Evolutionary conservation across 2,113 vertebrate genomes (phyloP), one percentile per base, ranked within the genome.

Genomic region (Lagenorhynchus albirostris): DNA sequence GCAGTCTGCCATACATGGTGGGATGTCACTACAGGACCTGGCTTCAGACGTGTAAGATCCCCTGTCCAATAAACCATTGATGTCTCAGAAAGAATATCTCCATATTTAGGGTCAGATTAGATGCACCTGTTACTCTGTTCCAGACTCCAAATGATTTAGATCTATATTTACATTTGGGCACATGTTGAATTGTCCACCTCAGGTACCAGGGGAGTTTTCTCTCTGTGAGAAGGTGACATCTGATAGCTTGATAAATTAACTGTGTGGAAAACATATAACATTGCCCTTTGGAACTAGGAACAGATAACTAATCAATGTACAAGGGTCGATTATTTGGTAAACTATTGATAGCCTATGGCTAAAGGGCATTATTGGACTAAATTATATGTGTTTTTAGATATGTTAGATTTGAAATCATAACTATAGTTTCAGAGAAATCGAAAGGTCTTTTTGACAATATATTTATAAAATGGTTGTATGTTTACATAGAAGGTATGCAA

Each of bases 371-470:
- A 73, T 18, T 44, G 50, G 60, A 29, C 47, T 97, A 86, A 93
- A 93, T 97, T 94, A 79, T 82, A 94, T 62, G 47, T 36, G 41
- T 88, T 88, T 89, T 41, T 89, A 85, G 79, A 86, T 67, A 41
- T 9, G 8, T 80, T 97, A 65, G 63, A 96, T 98, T 96, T 96
- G 95, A 93, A 94, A 88, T 88, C 89, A 93, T 82, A 85, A 73
- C 44, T 91, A 58, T 29, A 50, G 15, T 94, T 79, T 58, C 83
- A 89, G 60, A 92, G 81, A 95, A 96, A 95, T 2, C 0, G 41
- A 94, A 89, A 83, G 53, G 13, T 38, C 25, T 70, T 96, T 15
- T 90, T 65, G 90, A 95, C 65, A 88, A 82, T 73, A 58, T 95
- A 55, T 44, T 67, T 82, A 41, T 94, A 86, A 89, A 65, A 71